phyloP scores from a whole-genome alignment of 2,113 vertebrate genomes.

The Hemicordylus capensis region DNA sequence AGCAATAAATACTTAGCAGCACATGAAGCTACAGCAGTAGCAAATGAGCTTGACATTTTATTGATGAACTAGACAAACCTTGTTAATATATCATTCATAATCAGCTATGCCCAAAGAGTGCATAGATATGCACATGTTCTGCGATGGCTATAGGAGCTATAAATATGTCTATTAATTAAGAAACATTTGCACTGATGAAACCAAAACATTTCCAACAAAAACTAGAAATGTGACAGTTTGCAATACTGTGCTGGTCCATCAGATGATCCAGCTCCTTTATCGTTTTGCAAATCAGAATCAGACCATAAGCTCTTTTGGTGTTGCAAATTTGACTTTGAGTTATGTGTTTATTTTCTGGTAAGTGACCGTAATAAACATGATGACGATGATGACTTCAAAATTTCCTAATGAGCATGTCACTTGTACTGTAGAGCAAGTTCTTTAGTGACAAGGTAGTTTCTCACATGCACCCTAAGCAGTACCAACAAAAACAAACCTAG shows the following conservation, averaged over 20 bases:
- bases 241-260: background rate
- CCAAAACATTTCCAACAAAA: constrained; percentile 14
- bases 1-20: background rate
- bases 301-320: background rate
- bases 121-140: constrained; percentile 8
- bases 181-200: constrained; percentile 20
- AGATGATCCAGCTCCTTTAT: background rate
- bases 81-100: constrained; percentile 19
- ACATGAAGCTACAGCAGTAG: background rate
- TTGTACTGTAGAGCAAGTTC: background rate
- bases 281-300: background rate
- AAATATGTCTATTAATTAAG: constrained; percentile 10
- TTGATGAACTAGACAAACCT: constrained; percentile 1
- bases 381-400: too few relatives aligned
- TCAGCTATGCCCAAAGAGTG: constrained; percentile 2
- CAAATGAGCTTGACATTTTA: constrained; percentile 13
- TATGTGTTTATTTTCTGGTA: too few relatives aligned
- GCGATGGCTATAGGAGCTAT: background rate
- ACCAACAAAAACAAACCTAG: background rate
- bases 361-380: too few relatives aligned
- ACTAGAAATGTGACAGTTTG: background rate
- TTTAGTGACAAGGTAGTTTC: background rate
- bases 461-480: background rate
- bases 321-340: background rate
- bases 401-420: too few relatives aligned